Percentiles rank a stretch among this genome's conserved stretches.
phyloP scores from a whole-genome alignment of 1,140 invertebrate genomes.

The Bombus pyrosoma region DNA sequence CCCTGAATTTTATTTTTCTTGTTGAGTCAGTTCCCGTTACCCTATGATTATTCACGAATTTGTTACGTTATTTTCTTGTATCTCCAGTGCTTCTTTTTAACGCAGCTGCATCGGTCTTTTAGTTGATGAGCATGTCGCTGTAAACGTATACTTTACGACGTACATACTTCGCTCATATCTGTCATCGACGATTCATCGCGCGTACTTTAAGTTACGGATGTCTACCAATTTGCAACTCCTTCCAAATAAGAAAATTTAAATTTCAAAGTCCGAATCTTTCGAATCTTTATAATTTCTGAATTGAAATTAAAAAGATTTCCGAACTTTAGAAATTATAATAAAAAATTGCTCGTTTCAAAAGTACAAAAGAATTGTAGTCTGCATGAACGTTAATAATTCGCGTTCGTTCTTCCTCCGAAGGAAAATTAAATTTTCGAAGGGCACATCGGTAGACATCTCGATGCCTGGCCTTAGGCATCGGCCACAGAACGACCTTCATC shows the following conservation, averaged over 20 bases:
- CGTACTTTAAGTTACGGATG: not conserved
- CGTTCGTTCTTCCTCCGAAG: no score
- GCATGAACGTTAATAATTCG: no score
- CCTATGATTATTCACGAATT: constrained; percentile 2
- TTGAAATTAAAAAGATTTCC: no score
- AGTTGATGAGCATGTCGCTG: constrained; percentile 50
- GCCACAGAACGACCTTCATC: constrained; percentile 58
- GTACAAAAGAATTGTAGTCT: no score
- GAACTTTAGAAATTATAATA: not conserved
- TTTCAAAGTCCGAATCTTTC: not conserved
- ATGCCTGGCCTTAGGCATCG: constrained; percentile 38
- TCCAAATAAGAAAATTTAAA: no score
- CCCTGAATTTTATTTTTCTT: constrained; percentile 14
- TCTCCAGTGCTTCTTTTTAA: constrained; percentile 65
- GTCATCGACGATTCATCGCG: not conserved
- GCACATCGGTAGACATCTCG: constrained; percentile 36
- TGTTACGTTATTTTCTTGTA: constrained; percentile 21
- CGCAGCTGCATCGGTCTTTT: constrained; percentile 33
- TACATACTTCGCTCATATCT: not conserved
- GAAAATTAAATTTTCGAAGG: constrained; percentile 47
- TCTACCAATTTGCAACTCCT: not conserved
- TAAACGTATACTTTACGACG: not conserved
- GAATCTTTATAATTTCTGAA: not conserved
- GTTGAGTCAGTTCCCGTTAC: not conserved
- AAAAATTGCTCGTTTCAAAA: no score